Conservation (phyloP, 2,113 vertebrate species). For the Petrocephalus zakoni region DNA sequence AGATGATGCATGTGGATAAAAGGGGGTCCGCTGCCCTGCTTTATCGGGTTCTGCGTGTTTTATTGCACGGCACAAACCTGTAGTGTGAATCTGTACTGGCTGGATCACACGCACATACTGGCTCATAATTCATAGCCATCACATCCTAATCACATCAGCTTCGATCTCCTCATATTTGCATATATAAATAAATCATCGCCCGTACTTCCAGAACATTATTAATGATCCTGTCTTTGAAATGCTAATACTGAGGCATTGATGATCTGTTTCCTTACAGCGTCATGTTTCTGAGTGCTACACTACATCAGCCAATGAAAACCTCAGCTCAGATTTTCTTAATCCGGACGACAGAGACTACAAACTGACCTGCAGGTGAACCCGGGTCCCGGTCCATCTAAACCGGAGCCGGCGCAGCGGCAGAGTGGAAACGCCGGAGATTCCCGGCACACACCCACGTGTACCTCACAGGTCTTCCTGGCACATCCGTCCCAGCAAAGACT, state of each 20-base stretch:
- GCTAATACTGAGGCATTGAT: neutral
- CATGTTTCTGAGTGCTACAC: neutral
- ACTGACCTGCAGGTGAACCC: conserved; percentile 67
- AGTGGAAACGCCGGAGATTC: conserved; percentile 39
- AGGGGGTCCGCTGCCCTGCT: neutral
- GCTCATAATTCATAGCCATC: neutral
- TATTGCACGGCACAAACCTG: neutral
- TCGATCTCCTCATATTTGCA: neutral
- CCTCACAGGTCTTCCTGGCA: conserved; percentile 53
- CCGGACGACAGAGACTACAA: neutral
- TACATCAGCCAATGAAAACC: neutral
- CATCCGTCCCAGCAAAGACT: conserved; percentile 66
- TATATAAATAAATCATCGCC: neutral
- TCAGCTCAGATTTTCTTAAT: neutral
- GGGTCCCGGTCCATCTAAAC: conserved; percentile 57
- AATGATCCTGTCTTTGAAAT: neutral
- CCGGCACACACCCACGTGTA: conserved; percentile 53
- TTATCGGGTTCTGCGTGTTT: neutral
- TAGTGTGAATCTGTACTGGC: neutral
- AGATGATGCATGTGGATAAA: neutral
- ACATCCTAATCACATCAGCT: neutral
- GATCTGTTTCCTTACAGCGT: neutral
- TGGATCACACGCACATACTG: neutral
- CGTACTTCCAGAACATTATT: neutral
- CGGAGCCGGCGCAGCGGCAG: conserved; percentile 63